A percentile compares a stretch with the other conserved stretches of the same genome.
phyloP scores from a whole-genome alignment of 1,140 invertebrate genomes.

The Tetramorium alpestre region DNA sequence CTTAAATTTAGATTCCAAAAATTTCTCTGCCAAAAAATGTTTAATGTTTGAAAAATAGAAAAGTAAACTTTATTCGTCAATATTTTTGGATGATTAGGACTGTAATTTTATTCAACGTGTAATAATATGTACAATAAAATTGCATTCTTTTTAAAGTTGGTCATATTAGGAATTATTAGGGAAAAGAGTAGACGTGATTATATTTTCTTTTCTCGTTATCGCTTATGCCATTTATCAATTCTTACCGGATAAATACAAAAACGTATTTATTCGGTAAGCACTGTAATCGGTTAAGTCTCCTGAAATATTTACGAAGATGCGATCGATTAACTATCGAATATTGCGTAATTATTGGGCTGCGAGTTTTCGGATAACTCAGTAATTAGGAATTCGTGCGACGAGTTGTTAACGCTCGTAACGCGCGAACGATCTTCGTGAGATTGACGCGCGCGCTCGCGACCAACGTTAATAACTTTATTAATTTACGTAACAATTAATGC shows the following conservation, averaged over 20 bases:
- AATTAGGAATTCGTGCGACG: conserved; percentile 55
- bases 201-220: neutral
- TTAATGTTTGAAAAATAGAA: neutral
- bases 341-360: conserved; percentile 27
- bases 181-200: neutral
- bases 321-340: conserved; percentile 28
- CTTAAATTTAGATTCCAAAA: neutral
- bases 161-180: neutral
- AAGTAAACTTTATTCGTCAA: neutral
- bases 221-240: neutral
- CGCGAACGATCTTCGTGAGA: conserved; percentile 35
- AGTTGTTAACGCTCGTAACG: conserved; percentile 20
- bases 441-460: conserved; percentile 24
- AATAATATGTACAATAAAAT: neutral
- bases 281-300: conserved; percentile 1
- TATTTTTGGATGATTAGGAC: neutral
- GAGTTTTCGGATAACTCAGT: conserved; percentile 19
- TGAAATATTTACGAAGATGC: conserved; percentile 44
- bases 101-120: neutral
- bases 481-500: conserved; percentile 61
- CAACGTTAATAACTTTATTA: conserved; percentile 53
- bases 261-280: neutral
- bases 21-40: neutral
- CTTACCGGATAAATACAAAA: neutral
- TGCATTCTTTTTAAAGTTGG: neutral